Percentiles rank a stretch among this genome's conserved stretches.
Conservation (phyloP, 2,888 invertebrate species). For the Ophion obscuratus region DNA sequence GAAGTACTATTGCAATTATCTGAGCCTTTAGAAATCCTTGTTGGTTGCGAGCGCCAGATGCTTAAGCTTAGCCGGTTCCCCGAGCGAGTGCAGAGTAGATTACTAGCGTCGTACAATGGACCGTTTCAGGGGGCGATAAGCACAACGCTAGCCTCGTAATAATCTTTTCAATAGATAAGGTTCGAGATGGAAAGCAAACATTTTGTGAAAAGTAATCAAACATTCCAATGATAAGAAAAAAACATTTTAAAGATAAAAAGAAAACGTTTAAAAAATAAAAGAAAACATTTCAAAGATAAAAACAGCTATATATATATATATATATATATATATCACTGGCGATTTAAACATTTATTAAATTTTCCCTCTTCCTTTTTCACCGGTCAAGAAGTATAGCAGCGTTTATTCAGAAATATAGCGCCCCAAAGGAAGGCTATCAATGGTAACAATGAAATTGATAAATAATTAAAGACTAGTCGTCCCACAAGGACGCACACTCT, state of each 20-base stretch:
- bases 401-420: no score
- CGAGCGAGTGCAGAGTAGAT: neutral
- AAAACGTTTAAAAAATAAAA: no score
- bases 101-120: neutral
- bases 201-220: neutral
- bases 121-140: neutral
- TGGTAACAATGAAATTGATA: no score
- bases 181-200: neutral
- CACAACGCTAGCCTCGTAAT: neutral
- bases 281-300: neutral
- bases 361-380: no score
- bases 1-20: no score
- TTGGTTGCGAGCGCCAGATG: no score
- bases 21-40: no score
- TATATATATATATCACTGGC: neutral
- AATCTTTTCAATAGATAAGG: neutral
- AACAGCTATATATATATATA: neutral
- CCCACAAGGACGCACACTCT: no score
- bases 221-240: neutral
- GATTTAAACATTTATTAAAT: no score
- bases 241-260: neutral
- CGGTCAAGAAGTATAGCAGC: no score
- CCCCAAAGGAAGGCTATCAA: no score
- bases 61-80: neutral
- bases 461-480: no score